Evolutionary conservation across 2,113 vertebrate species (phyloP).

Genomic region (Chaenogobius annularis): DNA sequence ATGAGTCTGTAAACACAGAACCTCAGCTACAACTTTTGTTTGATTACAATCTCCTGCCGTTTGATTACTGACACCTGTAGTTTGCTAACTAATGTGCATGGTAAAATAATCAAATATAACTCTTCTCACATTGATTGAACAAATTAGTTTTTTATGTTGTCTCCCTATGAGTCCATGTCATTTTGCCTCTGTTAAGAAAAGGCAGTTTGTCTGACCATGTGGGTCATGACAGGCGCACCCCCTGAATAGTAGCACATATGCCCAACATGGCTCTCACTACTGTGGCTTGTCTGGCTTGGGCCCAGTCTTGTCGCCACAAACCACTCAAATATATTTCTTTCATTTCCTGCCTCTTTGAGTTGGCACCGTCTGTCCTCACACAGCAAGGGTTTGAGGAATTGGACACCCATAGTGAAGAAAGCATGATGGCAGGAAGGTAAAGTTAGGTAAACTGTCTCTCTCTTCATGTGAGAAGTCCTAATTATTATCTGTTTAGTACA

Average conservation of each 20-base stretch:
- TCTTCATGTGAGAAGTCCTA: neutral
- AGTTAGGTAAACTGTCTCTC: constrained; percentile 31
- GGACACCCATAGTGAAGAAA: constrained; percentile 45
- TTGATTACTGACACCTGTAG: constrained; percentile 32
- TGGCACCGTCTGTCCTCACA: constrained; percentile 64
- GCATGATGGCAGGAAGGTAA: constrained; percentile 16
- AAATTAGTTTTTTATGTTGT: constrained; percentile 7
- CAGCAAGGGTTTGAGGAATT: constrained; percentile 42
- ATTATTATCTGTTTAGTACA: neutral
- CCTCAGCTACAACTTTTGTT: constrained; percentile 30
- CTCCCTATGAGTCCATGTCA: constrained; percentile 1
- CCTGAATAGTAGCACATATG: constrained; percentile 62
- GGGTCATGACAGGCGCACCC: constrained; percentile 51
- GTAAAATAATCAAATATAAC: constrained; percentile 24
- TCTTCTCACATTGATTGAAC: neutral
- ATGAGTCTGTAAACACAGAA: constrained; percentile 26
- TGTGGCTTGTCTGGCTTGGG: constrained; percentile 35
- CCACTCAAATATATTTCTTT: constrained; percentile 46
- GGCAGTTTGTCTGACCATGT: constrained; percentile 21
- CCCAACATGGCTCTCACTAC: constrained; percentile 30
- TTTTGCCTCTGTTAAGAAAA: constrained; percentile 21
- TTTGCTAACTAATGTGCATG: constrained; percentile 35
- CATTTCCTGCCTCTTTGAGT: constrained; percentile 52
- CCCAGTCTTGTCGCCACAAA: constrained; percentile 35
- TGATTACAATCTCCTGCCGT: constrained; percentile 37